Evolutionary conservation across 2,888 invertebrate species (phyloP), one percentile per base, ranked within the genome.

Genomic region (Spisula solida): DNA sequence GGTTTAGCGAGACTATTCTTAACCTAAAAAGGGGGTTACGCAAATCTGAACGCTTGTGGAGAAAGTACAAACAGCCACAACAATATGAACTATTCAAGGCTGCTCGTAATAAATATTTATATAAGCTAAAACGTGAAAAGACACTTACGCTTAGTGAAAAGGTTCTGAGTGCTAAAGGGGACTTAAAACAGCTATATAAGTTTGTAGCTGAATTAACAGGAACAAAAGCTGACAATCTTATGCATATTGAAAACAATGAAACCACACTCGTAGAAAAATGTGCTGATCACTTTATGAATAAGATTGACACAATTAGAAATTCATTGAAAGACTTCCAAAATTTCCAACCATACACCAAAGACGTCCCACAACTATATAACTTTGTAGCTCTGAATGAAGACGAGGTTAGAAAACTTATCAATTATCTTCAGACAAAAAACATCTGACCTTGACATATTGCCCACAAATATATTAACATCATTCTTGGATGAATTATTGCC

Each of bases 211-310:
- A 89, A 29, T 25, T 89, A 5, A 84, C 89, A 6, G 81, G 85
- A 78, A 87, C 85, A 16, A 82, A 82, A 29, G 29, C 79, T 16
- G 82, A 90, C 31, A 87, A 87, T 56, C 82, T 82, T 12, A 81
- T 87, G 51, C 84, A 55, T 29, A 16, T 25, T 14, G 79, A 25
- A 29, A 85, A 87, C 66, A 81, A 60, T 70, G 70, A 86, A 48
- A 86, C 47, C n/a, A 56, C 81, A 18, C 51, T 82, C 4, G 82
- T 79, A n/a, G 87, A 85, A 16, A 51, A 88, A 41, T 88, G 88
- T 81, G 88, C 86, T 12, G 84, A 90, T 86, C 75, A 31, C 66
- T 90, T 90, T 75, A 81, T 90, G 88, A 75, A 75, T 47, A n/a
- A n/a, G n/a, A n/a, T n/a, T n/a, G n/a, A n/a, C n/a, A n/a, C n/a